phyloP scores from a whole-genome alignment of 2,797 vertebrate genomes.

The Myotis findleyi region DNA sequence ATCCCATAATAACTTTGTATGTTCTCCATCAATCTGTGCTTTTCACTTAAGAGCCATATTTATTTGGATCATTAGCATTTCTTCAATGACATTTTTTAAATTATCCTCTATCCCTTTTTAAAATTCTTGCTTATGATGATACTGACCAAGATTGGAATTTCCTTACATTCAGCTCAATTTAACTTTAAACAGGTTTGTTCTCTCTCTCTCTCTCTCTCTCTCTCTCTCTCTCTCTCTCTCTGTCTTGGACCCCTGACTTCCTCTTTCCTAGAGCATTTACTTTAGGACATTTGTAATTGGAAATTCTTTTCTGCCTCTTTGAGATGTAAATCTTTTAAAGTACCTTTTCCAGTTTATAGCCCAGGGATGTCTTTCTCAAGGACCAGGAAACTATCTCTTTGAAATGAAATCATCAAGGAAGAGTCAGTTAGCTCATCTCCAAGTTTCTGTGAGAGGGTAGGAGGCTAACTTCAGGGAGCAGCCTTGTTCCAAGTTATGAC shows the following conservation, averaged over 20 bases:
- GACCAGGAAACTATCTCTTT: not conserved
- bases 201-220: too few relatives aligned
- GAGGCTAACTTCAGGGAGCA: not conserved
- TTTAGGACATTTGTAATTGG: not conserved
- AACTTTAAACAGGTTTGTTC: not conserved
- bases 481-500: not conserved
- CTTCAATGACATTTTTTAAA: not conserved
- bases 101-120: not conserved
- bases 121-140: not conserved
- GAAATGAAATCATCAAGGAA: not conserved
- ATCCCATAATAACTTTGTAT: not conserved
- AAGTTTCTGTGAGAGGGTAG: not conserved
- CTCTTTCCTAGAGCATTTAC: not conserved
- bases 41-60: not conserved
- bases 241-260: not conserved
- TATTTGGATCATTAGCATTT: not conserved
- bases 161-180: not conserved
- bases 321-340: conserved; percentile 8
- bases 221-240: not conserved
- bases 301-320: not conserved
- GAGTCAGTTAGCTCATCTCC: not conserved
- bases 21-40: not conserved
- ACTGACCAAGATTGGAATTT: not conserved
- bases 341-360: not conserved
- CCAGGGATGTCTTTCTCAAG: conserved; percentile 1